Conservation (phyloP, 1,140 invertebrate genomes). For the Dufourea novaeangliae region DNA sequence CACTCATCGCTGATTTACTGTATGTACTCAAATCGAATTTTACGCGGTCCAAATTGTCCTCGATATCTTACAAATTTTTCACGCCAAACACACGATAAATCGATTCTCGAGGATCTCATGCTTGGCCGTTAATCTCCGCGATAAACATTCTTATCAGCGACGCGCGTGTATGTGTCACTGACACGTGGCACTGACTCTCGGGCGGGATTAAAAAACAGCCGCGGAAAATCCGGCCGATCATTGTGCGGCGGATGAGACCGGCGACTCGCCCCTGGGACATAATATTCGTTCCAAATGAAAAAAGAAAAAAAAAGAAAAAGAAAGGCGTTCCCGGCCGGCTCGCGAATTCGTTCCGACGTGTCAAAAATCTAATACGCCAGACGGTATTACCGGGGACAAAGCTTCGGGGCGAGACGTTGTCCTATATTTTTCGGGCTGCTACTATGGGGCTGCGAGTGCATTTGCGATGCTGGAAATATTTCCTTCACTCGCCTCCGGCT, state of each 20-base stretch:
- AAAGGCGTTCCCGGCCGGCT: background rate
- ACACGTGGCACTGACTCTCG: background rate
- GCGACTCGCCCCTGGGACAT: too few relatives aligned
- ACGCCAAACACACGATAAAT: too few relatives aligned
- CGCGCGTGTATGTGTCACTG: background rate
- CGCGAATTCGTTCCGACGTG: conserved; percentile 39
- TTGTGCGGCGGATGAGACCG: background rate
- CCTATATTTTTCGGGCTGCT: conserved; percentile 41
- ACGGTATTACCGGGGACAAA: conserved; percentile 41
- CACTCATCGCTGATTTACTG: too few relatives aligned
- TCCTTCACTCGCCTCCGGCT: background rate
- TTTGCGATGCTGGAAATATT: background rate
- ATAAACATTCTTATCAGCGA: background rate
- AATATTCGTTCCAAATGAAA: too few relatives aligned
- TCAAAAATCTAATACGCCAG: conserved; percentile 60
- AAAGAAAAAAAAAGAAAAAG: too few relatives aligned
- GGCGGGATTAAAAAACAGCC: background rate
- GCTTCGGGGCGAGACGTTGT: conserved; percentile 33
- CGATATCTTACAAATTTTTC: too few relatives aligned
- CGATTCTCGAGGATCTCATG: background rate
- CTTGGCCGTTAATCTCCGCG: background rate
- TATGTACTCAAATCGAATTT: too few relatives aligned
- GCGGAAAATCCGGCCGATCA: background rate
- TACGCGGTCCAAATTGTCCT: too few relatives aligned
- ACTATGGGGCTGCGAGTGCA: background rate